A percentile compares a stretch with the other conserved stretches of the same genome.
Evolutionary conservation across 2,888 invertebrate genomes (phyloP).

Genomic region (Perizoma affinitatum): DNA sequence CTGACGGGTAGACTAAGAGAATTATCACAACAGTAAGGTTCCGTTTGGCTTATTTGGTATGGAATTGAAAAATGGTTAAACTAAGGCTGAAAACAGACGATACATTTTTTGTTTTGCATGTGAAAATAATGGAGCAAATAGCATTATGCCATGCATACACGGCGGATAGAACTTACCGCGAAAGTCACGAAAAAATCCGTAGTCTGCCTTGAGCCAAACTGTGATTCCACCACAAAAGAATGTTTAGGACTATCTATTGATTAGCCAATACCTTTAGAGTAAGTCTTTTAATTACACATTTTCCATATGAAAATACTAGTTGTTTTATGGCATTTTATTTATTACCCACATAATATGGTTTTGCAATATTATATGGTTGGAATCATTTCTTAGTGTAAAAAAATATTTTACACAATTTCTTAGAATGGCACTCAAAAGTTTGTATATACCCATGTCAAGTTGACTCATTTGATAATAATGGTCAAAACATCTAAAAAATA

Average conservation of each 20-base stretch:
- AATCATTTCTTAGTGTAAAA: constrained; percentile 5
- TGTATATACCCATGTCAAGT: constrained; percentile 17
- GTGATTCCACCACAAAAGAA: background rate
- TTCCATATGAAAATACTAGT: constrained; percentile 14
- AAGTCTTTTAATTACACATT: constrained; percentile 1
- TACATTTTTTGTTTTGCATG: too few species aligned
- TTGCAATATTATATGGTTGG: background rate
- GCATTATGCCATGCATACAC: too few species aligned
- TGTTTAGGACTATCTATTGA: background rate
- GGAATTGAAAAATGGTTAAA: too few species aligned
- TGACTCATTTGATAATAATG: constrained; percentile 9
- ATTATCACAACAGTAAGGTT: too few species aligned
- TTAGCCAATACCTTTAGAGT: background rate
- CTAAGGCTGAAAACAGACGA: too few species aligned
- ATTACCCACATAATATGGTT: constrained; percentile 1
- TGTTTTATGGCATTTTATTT: constrained; percentile 21
- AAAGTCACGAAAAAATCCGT: too few species aligned
- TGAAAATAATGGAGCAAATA: too few species aligned
- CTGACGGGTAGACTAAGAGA: too few species aligned
- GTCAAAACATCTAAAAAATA: constrained; percentile 5
- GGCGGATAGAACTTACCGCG: too few species aligned
- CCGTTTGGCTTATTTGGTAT: too few species aligned
- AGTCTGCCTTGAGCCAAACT: too few species aligned
- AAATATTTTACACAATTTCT: too few species aligned
- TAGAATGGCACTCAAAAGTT: constrained; percentile 20